phyloP scores from a whole-genome alignment of 1,140 invertebrate species.

The Zaprionus gabonicus region DNA sequence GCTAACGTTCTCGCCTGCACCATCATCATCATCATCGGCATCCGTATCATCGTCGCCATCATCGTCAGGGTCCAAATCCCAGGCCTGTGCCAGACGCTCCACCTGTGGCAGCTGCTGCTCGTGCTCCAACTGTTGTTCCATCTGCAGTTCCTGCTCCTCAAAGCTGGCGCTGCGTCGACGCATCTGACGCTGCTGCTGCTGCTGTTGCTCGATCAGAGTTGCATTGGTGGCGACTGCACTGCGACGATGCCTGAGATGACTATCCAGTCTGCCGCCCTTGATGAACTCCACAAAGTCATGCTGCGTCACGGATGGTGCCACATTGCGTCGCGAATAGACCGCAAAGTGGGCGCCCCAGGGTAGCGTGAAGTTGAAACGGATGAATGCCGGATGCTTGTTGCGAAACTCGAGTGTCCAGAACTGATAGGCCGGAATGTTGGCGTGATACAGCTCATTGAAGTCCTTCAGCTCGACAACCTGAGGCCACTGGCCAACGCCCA shows the following conservation, averaged over 20 bases:
- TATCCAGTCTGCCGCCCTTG: slow-evolving; percentile 91
- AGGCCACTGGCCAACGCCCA: slow-evolving; percentile 88
- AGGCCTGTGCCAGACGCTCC: background rate
- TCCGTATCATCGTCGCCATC: background rate
- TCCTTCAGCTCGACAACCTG: slow-evolving; percentile 92
- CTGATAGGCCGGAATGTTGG: slow-evolving; percentile 93
- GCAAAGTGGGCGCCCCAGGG: slow-evolving; percentile 96
- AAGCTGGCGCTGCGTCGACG: slow-evolving; percentile 5
- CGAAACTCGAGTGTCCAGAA: slow-evolving; percentile 96
- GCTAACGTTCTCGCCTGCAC: slow-evolving; percentile 10
- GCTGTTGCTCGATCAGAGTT: slow-evolving; percentile 14
- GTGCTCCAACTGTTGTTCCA: slow-evolving; percentile 18
- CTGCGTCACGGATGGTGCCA: slow-evolving; percentile 96
- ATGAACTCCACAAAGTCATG: slow-evolving; percentile 98
- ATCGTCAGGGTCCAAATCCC: background rate
- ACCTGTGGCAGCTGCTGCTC: slow-evolving; percentile 15
- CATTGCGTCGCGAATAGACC: slow-evolving; percentile 95
- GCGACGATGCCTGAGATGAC: slow-evolving; percentile 86
- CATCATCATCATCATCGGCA: slow-evolving; percentile 10
- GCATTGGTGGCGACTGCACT: slow-evolving; percentile 11
- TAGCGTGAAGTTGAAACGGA: slow-evolving; percentile 95
- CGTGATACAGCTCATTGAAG: slow-evolving; percentile 91
- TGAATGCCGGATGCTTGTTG: slow-evolving; percentile 94
- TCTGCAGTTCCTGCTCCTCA: slow-evolving; percentile 5
- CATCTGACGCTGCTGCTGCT: slow-evolving; percentile 3